These are phyloP conservation scores for Coluber constrictor DNA, from an alignment of 2,797 vertebrate species.

Conservation along the genomic window DNA sequence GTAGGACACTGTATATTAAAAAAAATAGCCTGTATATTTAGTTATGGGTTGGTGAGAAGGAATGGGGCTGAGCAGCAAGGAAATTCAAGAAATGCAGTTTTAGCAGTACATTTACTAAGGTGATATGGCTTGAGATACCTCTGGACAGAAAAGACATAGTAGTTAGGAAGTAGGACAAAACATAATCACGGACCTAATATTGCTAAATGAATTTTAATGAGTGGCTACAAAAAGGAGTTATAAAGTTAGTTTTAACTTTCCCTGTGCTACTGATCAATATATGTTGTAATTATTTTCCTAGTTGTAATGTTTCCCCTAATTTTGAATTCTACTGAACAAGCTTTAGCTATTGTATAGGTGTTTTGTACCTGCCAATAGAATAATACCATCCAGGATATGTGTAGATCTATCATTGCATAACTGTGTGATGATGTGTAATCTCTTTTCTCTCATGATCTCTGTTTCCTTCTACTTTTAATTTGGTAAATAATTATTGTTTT, in stretches of 20 bases:
- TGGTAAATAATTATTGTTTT: not conserved
- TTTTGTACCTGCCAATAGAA: not conserved
- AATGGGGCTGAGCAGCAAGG: not conserved
- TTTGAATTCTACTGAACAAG: not conserved
- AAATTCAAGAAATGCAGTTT: not conserved
- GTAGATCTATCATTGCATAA: not conserved
- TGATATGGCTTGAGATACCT: not conserved
- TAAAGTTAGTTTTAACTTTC: not conserved
- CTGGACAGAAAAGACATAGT: not conserved
- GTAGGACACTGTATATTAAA: not conserved
- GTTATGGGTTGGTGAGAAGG: not conserved
- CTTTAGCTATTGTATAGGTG: not conserved
- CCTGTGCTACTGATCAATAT: not conserved
- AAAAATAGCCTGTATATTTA: not conserved
- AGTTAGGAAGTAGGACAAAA: not conserved
- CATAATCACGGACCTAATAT: not conserved
- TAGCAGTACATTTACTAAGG: not conserved
- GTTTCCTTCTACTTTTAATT: not conserved
- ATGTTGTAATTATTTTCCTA: not conserved
- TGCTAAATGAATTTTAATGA: not conserved
- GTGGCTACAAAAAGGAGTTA: not conserved
- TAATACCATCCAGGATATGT: not conserved
- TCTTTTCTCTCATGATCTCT: not conserved
- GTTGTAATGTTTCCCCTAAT: not conserved
- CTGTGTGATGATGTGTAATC: not conserved